Evolutionary conservation across 1,140 invertebrate species (phyloP).

Genomic region (Drosophila fuyamai): DNA sequence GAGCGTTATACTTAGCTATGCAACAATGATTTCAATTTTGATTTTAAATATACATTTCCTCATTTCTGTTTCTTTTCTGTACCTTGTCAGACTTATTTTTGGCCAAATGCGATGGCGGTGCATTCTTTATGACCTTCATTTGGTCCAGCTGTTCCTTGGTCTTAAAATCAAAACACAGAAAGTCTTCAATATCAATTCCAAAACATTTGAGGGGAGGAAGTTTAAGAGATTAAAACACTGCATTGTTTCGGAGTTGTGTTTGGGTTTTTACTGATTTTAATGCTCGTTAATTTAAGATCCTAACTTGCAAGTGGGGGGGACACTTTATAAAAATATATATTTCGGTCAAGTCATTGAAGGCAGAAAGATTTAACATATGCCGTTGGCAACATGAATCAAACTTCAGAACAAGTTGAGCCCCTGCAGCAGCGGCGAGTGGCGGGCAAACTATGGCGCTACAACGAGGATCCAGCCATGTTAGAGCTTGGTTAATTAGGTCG

Average conservation of each 20-base stretch:
- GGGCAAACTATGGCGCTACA: background rate
- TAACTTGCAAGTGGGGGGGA: constrained; percentile 9
- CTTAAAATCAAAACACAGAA: constrained; percentile 57
- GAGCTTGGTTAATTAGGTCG: background rate
- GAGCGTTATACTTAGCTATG: constrained; percentile 35
- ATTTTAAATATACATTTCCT: background rate
- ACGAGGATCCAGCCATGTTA: constrained; percentile 12
- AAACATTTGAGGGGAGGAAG: background rate
- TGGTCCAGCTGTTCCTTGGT: constrained; percentile 89
- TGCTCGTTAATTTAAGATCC: constrained; percentile 13
- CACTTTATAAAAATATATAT: constrained; percentile 56
- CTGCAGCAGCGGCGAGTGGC: constrained; percentile 23
- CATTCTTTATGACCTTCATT: constrained; percentile 91
- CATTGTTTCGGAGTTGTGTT: constrained; percentile 2
- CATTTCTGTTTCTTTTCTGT: constrained; percentile 65
- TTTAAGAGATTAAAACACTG: constrained; percentile 23
- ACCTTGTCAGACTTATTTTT: constrained; percentile 95
- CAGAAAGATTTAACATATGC: constrained; percentile 42
- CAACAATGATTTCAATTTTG: constrained; percentile 25
- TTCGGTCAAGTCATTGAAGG: constrained; percentile 35
- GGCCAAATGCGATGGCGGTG: constrained; percentile 92
- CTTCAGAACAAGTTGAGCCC: constrained; percentile 46
- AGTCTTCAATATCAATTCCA: constrained; percentile 2
- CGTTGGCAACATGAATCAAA: constrained; percentile 48
- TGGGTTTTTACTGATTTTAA: constrained; percentile 27